phyloP scores from a whole-genome alignment of 1,140 invertebrate genomes.

The Helicoverpa armigera region DNA sequence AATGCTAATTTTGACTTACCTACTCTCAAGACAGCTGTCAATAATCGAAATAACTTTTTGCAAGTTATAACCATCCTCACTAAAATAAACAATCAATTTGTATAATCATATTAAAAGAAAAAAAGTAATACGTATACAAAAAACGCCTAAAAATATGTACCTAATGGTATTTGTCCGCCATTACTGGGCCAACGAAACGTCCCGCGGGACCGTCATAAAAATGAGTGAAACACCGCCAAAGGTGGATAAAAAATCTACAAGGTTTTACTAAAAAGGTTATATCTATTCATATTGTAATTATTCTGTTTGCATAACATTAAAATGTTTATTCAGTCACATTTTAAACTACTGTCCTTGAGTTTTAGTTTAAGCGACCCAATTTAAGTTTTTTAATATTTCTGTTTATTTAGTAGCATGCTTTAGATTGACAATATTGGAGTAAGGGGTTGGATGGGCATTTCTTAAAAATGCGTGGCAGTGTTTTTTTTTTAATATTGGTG shows the following conservation, averaged over 20 bases:
- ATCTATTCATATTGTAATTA: constrained; percentile 46
- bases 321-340: not conserved
- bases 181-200: not conserved
- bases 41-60: too few relatives aligned
- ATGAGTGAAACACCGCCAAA: constrained; percentile 41
- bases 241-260: constrained; percentile 31
- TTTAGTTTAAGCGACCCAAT: constrained; percentile 7
- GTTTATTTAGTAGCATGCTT: constrained; percentile 28
- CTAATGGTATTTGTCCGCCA: too few relatives aligned
- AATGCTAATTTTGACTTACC: too few relatives aligned
- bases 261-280: not conserved
- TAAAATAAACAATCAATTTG: too few relatives aligned
- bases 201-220: constrained; percentile 57
- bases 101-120: not conserved
- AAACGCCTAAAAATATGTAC: not conserved
- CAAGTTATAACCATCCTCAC: too few relatives aligned
- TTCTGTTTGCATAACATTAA: constrained; percentile 60
- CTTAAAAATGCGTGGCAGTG: not conserved
- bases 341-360: constrained; percentile 30
- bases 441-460: constrained; percentile 13
- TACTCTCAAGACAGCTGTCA: too few relatives aligned
- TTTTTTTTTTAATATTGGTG: constrained; percentile 5
- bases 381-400: not conserved
- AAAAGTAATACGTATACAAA: not conserved
- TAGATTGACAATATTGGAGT: constrained; percentile 4